Evolutionary conservation across 2,113 vertebrate genomes (phyloP), one percentile per base, ranked within the genome.

Genomic region (Engraulis encrasicolus): DNA sequence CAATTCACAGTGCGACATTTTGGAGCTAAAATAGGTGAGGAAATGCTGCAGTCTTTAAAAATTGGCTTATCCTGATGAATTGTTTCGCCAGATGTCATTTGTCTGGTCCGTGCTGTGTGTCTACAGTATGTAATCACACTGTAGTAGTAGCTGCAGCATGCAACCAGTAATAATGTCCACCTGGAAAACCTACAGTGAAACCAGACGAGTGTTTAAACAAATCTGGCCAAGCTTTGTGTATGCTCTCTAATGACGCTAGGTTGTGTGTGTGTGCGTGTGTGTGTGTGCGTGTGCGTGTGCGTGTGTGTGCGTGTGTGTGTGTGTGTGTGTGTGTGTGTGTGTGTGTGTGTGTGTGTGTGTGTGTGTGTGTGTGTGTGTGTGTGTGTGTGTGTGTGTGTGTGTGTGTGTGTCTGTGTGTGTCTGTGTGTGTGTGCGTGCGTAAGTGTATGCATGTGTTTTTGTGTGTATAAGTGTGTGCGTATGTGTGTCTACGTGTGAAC

Each of bases 181-280:
- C 54, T n/a, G n/a, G 19, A 58, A 58, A 58, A 58, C n/a, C 54
- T 58, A 58, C n/a, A n/a, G n/a, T n/a, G n/a, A n/a, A 58, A 52
- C 17, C 50, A 18, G 54, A 58, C 54, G 4, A 6, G 19, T 58
- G 18, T n/a, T 58, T 6, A 7, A 58, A 58, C 54, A 3, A 58
- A 20, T n/a, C 19, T 58, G 54, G 20, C 19, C 54, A 1, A 20
- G 54, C 54, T n/a, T n/a, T 23, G 54, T 58, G 54, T 58, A 45
- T 45, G 40, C 40, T 45, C 40, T 45, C 40, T 45, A 23, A 58
- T 58, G 6, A 58, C 6, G 54, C 50, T n/a, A n/a, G n/a, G n/a
- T n/a, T n/a, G n/a, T n/a, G n/a, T n/a, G n/a, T n/a, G n/a, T n/a
- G n/a, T n/a, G n/a, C n/a, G n/a, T n/a, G n/a, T n/a, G n/a, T n/a